Evolutionary conservation across 2,797 vertebrate species (phyloP), one percentile per base, ranked within the genome.

Genomic region (Leontocebus nigricollis): DNA sequence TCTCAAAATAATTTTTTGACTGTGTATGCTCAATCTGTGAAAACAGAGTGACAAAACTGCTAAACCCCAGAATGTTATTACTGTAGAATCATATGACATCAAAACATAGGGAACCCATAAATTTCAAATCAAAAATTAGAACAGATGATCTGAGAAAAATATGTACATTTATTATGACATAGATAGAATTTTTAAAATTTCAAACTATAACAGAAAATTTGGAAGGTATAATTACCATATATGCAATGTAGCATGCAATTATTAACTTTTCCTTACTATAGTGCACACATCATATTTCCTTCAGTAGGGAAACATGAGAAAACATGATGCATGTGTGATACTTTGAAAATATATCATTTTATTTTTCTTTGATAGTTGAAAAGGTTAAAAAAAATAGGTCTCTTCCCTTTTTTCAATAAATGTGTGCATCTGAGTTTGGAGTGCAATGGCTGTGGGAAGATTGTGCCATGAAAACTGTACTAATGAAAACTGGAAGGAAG

Each of bases 81-180:
- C 85, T 81, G 36, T 57, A 72, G 44, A 59, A 27, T 85, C 33
- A 27, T 26, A 44, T 33, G 24, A 79, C 44, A 81, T 73, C 46
- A 57, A 81, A 48, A 67, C 64, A 88, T 1, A 90, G 57, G 44
- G 55, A 22, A 30, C 5, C 14, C 67, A 90, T 70, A 89, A 70
- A 75, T 94, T 94, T 96, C 19, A 81, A 94, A 33, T 27, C 12
- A 75, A 90, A 89, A 85, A 41, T 82, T 14, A 8, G 26, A 91
- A 79, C 14, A 73, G 76, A 94, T 67, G 36, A 95, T 59, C n/a
- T 80, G 88, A 90, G 70, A 90, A 87, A 93, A 90, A 22, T 90
- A 50, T 50, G 33, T 61, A 80, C 52, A 76, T 64, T 67, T 95
- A 70, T 84, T 57, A 90, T 75, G 75, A 79, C 13, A 94, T 52